Evolutionary conservation across 2,888 invertebrate species (phyloP).

Genomic region (Drosophila multiciliata): DNA sequence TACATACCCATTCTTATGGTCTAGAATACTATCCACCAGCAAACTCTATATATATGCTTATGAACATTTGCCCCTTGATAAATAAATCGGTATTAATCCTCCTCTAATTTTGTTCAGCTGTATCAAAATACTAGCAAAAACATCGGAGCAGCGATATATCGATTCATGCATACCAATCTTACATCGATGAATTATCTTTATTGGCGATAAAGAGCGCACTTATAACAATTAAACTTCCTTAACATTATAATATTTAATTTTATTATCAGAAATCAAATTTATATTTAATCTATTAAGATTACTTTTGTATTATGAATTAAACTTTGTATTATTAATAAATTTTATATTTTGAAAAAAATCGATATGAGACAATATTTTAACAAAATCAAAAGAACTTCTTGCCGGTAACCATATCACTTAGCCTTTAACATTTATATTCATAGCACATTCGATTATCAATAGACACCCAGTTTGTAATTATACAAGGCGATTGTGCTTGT

Average conservation of each 20-base stretch:
- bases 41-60: slow-evolving; percentile 6
- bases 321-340: background rate
- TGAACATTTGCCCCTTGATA: slow-evolving; percentile 24
- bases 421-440: background rate
- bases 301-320: background rate
- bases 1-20: slow-evolving; percentile 48
- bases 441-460: background rate
- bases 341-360: background rate
- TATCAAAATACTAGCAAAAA: slow-evolving; percentile 13
- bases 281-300: background rate
- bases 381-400: background rate
- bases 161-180: background rate
- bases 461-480: background rate
- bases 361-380: background rate
- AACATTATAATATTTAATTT: background rate
- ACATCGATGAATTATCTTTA: background rate
- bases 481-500: background rate
- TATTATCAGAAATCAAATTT: background rate
- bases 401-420: background rate
- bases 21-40: slow-evolving; percentile 9
- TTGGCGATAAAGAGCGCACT: background rate
- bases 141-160: slow-evolving; percentile 10
- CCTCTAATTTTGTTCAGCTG: slow-evolving; percentile 20
- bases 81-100: slow-evolving; percentile 17
- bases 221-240: background rate